Conservation (phyloP, 2,888 invertebrate species). For the Venusia cambrica region DNA sequence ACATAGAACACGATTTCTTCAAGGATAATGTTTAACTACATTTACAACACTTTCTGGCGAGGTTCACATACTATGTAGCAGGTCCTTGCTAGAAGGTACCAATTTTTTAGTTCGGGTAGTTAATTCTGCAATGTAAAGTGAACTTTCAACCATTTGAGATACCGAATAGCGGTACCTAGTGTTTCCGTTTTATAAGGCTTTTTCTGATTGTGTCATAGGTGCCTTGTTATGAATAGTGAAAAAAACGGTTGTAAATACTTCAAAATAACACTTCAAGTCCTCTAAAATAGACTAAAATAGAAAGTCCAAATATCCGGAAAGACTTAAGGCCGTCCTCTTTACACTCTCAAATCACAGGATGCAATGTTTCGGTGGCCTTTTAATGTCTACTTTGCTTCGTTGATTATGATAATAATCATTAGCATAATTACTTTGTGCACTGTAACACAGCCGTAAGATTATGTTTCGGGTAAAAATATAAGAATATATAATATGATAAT, state of each 20-base stretch:
- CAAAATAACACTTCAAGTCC: background rate
- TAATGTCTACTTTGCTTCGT: conserved; percentile 46
- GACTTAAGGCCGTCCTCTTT: conserved; percentile 25
- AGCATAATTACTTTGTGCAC: too few species aligned
- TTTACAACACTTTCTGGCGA: conserved; percentile 19
- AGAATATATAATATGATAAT: too few species aligned
- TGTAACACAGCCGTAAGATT: too few species aligned
- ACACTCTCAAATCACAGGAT: conserved; percentile 51
- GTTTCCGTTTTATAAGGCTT: too few species aligned
- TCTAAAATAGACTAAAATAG: conserved; percentile 17
- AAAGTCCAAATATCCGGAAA: conserved; percentile 29
- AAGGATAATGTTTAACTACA: conserved; percentile 52
- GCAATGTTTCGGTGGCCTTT: conserved; percentile 52
- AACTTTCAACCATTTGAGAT: too few species aligned
- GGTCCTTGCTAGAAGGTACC: background rate
- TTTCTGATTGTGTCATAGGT: too few species aligned
- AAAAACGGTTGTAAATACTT: background rate
- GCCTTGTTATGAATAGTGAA: too few species aligned
- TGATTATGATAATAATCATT: conserved; percentile 39
- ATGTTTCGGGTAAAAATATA: too few species aligned
- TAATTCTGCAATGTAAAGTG: too few species aligned
- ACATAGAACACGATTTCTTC: conserved; percentile 58
- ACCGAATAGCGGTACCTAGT: too few species aligned
- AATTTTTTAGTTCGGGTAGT: too few species aligned
- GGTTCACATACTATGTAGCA: conserved; percentile 8